These are phyloP conservation scores for Epicauta chinensis DNA, from an alignment of 1,140 invertebrate species.

Conservation along the genomic window DNA sequence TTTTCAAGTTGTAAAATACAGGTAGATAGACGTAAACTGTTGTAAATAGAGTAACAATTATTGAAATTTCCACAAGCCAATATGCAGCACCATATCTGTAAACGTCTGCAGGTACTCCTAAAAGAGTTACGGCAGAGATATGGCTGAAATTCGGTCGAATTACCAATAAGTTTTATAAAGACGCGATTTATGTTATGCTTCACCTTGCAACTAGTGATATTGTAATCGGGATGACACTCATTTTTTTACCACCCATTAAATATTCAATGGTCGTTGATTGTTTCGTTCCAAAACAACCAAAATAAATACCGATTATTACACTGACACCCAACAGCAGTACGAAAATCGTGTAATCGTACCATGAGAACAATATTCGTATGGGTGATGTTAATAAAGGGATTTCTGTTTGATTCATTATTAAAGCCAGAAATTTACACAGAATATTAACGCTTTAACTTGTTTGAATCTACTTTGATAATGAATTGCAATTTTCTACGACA, in stretches of 20 bases:
- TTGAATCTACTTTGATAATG: too few relatives aligned
- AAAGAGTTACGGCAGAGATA: constrained; percentile 68
- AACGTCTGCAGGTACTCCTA: constrained; percentile 72
- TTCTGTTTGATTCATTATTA: too few relatives aligned
- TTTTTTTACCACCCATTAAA: constrained; percentile 54
- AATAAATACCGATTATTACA: constrained; percentile 55
- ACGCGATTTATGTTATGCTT: background rate
- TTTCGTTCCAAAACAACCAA: constrained; percentile 51
- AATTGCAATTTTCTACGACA: too few relatives aligned
- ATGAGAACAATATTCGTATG: constrained; percentile 16
- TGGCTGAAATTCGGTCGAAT: constrained; percentile 50
- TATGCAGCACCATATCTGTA: constrained; percentile 66
- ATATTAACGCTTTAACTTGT: too few relatives aligned
- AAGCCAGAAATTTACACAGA: too few relatives aligned
- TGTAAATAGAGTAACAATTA: background rate
- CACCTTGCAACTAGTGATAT: constrained; percentile 52
- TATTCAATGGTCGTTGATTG: constrained; percentile 53
- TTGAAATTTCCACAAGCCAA: constrained; percentile 35
- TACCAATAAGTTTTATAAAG: background rate
- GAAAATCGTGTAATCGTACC: constrained; percentile 50
- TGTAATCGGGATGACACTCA: constrained; percentile 52
- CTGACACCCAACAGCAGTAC: constrained; percentile 49
- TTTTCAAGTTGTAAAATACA: constrained; percentile 67
- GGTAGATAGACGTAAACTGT: constrained; percentile 45
- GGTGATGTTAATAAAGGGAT: too few relatives aligned